These are phyloP conservation scores for Onychomys torridus DNA, from an alignment of 2,797 vertebrate genomes.

Conservation along the genomic window DNA sequence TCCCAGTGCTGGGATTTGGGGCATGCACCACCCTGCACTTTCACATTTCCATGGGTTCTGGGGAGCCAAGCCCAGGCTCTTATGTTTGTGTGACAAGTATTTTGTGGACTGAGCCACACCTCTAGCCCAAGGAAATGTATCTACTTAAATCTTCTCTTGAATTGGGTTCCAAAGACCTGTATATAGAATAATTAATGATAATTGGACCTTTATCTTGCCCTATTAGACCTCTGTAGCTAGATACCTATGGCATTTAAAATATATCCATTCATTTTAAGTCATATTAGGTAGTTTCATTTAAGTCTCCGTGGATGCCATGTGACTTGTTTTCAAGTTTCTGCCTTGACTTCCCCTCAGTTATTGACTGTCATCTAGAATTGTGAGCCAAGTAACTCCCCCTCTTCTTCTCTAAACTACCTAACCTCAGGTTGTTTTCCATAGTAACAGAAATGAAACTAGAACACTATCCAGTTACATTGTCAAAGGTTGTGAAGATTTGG, in stretches of 20 bases:
- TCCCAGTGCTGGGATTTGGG: not conserved
- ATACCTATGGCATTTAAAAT: not conserved
- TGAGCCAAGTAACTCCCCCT: not conserved
- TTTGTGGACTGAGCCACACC: not conserved
- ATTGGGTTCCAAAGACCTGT: not conserved
- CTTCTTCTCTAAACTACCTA: not conserved
- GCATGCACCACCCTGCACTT: not conserved
- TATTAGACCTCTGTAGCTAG: not conserved
- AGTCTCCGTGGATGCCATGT: not conserved
- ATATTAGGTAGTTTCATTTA: not conserved
- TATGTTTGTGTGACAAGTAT: not conserved
- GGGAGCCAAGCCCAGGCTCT: not conserved
- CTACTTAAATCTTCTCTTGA: not conserved
- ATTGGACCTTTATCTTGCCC: not conserved
- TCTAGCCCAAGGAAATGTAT: not conserved
- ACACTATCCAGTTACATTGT: not conserved
- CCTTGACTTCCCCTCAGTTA: not conserved
- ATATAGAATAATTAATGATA: not conserved
- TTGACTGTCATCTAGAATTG: not conserved
- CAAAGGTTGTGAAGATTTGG: not conserved
- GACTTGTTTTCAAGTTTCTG: not conserved
- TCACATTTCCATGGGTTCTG: not conserved
- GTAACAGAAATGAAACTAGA: not conserved
- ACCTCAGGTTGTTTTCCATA: not conserved
- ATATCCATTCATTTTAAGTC: not conserved